phyloP scores from a whole-genome alignment of 2,888 invertebrate genomes.

The Ochropleura plecta region DNA sequence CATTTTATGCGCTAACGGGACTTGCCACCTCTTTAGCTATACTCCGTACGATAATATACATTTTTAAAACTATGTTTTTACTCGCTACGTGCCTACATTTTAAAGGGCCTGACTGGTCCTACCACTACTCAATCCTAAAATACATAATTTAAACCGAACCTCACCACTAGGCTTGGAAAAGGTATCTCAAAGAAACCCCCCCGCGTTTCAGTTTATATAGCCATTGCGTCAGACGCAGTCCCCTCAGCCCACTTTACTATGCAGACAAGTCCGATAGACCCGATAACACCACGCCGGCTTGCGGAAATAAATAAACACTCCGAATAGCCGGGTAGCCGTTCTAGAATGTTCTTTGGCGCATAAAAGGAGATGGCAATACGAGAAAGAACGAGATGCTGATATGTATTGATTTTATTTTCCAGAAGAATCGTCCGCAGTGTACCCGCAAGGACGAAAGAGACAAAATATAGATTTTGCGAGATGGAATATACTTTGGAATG shows the following conservation, averaged over 20 bases:
- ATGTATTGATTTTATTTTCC: slow-evolving; percentile 53
- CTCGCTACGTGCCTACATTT: slow-evolving; percentile 72
- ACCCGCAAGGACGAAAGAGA: slow-evolving; percentile 57
- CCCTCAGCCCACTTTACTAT: slow-evolving; percentile 61
- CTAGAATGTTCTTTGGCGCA: slow-evolving; percentile 73
- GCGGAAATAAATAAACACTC: slow-evolving; percentile 14
- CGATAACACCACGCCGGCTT: slow-evolving; percentile 6
- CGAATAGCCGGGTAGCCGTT: slow-evolving; percentile 68
- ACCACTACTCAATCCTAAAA: slow-evolving; percentile 66
- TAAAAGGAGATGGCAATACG: slow-evolving; percentile 65
- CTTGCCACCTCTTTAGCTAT: slow-evolving; percentile 72
- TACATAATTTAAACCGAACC: slow-evolving; percentile 71
- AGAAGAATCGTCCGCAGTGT: slow-evolving; percentile 64
- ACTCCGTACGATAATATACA: slow-evolving; percentile 68
- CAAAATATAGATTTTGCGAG: slow-evolving; percentile 39
- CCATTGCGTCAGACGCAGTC: slow-evolving; percentile 57
- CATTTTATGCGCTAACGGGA: slow-evolving; percentile 78
- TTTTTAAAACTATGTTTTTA: slow-evolving; percentile 69
- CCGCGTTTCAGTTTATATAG: slow-evolving; percentile 72
- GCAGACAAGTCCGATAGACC: slow-evolving; percentile 49
- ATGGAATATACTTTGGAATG: slow-evolving; percentile 62
- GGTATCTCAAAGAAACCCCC: slow-evolving; percentile 70
- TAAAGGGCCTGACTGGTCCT: slow-evolving; percentile 68
- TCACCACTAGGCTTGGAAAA: slow-evolving; percentile 76
- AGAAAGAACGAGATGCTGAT: slow-evolving; percentile 45